Percentiles rank a stretch among this genome's conserved stretches.
Conservation (phyloP, 92 coral and sea anemone genomes). For the Hydrozoanthus gracilis region DNA sequence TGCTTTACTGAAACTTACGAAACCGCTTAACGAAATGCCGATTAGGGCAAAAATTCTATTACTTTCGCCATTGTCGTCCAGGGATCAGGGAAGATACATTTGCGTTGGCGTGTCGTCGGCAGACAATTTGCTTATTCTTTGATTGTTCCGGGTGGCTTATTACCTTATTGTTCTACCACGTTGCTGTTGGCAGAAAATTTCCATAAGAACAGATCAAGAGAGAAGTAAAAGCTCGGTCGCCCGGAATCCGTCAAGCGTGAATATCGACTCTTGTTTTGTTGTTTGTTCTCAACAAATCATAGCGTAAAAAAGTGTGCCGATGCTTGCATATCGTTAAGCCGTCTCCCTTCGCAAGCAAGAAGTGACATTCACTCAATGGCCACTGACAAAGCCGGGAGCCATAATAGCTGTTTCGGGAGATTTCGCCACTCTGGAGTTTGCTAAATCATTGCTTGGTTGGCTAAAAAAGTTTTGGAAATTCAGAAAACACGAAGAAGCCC, state of each 20-base stretch:
- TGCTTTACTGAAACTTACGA: background rate
- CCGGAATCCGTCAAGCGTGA: constrained; percentile 45
- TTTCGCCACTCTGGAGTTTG: background rate
- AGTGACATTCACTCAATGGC: constrained; percentile 43
- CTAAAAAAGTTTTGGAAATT: background rate
- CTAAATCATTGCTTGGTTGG: background rate
- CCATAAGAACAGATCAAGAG: constrained; percentile 28
- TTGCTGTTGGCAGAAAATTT: constrained; percentile 42
- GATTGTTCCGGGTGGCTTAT: constrained; percentile 17
- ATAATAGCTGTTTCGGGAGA: background rate
- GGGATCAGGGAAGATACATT: background rate
- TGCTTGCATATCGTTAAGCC: constrained; percentile 42
- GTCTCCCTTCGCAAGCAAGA: constrained; percentile 16
- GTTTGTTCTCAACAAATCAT: constrained; percentile 47
- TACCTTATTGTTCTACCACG: constrained; percentile 41
- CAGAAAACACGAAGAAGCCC: background rate
- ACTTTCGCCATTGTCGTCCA: background rate
- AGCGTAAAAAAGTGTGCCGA: constrained; percentile 23
- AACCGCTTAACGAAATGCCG: background rate
- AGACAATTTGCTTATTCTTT: background rate
- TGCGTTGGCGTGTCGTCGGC: background rate
- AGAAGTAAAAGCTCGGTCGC: constrained; percentile 24
- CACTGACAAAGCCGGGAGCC: constrained; percentile 15
- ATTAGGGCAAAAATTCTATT: background rate
- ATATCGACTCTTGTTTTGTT: constrained; percentile 38